Percentiles rank a stretch among this genome's conserved stretches.
phyloP scores from a whole-genome alignment of 2,113 vertebrate genomes.

The Hippotragus niger region DNA sequence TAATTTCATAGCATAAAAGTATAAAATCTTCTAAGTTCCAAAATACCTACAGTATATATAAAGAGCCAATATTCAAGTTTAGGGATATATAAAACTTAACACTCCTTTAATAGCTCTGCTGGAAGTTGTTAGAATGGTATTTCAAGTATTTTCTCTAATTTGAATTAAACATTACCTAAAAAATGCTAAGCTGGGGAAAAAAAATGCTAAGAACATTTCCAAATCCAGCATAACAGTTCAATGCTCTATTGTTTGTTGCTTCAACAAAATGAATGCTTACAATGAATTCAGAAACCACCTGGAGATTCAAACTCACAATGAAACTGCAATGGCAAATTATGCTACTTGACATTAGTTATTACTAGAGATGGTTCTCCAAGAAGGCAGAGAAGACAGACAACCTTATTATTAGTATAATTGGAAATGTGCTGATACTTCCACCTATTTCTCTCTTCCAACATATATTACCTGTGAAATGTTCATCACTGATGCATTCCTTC shows the following conservation, averaged over 20 bases:
- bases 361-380: background rate
- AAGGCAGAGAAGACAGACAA: background rate
- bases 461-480: background rate
- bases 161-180: conserved; percentile 77
- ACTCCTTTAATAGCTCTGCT: conserved; percentile 77
- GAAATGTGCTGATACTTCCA: background rate
- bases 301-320: conserved; percentile 64
- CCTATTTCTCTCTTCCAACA: background rate
- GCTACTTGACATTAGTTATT: background rate
- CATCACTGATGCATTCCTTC: background rate
- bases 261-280: conserved; percentile 72
- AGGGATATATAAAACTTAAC: conserved; percentile 79
- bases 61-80: conserved; percentile 69
- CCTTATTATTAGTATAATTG: background rate
- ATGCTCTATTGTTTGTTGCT: conserved; percentile 28
- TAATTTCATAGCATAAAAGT: background rate
- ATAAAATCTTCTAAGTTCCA: background rate
- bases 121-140: conserved; percentile 78
- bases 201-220: conserved; percentile 55
- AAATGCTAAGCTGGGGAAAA: conserved; percentile 65
- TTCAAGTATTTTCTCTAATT: conserved; percentile 80
- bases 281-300: conserved; percentile 65
- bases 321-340: conserved; percentile 46
- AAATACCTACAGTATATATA: conserved; percentile 67
- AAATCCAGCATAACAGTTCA: conserved; percentile 61